Base-by-base conservation (phyloP, 2,888 invertebrate genomes). In the Agapostemon virescens region DNA sequence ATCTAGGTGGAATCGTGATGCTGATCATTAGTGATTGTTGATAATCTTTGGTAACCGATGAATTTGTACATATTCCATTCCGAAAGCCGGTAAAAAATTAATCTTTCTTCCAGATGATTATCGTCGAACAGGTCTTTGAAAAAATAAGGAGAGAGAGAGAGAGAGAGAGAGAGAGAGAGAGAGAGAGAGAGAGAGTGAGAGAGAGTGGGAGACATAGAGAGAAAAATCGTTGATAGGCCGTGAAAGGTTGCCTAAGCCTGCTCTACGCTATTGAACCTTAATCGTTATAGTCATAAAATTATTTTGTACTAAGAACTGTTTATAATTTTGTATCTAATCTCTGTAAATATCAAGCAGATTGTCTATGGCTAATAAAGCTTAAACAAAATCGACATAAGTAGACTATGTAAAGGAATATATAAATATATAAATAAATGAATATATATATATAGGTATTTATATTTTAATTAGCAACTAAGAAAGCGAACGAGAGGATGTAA, bases 241-340 rank as follows among this genome's bases (percentile, higher is more conserved):
- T 61, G 64, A 55, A 81, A 71, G 52, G 78, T 85, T 85, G 84
- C 86, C 86, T 84, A 77, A 79, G 78, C 76, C 84, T 85, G 82
- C 82, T 85, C 83, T 89, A 89, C 85, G 87, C 88, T 90, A 90
- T 89, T 87, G 78, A 87, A 90, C 87, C 87, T 87, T 90, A 88
- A 89, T 90, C 88, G 90, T 90, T 89, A 87, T 89, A 90, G 89
- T 90, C 89, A 88, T 87, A 88, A 90, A 91, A 87, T 91, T 90
- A 91, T 91, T 91, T 91, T 90, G 82, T 91, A 91, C 90, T 88
- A 88, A 89, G 84, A 87, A 90, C 90, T 91, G 90, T 91, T 91
- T 90, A 92, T 92, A 91, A 91, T 91, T 92, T 91, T 91, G 88
- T 91, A 91, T 90, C 89, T 90, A 90, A 89, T 88, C 90, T 89